These are phyloP conservation scores for Rhizoglyphus robini DNA, from an alignment of 1,140 invertebrate genomes.

Conservation along the genomic window DNA sequence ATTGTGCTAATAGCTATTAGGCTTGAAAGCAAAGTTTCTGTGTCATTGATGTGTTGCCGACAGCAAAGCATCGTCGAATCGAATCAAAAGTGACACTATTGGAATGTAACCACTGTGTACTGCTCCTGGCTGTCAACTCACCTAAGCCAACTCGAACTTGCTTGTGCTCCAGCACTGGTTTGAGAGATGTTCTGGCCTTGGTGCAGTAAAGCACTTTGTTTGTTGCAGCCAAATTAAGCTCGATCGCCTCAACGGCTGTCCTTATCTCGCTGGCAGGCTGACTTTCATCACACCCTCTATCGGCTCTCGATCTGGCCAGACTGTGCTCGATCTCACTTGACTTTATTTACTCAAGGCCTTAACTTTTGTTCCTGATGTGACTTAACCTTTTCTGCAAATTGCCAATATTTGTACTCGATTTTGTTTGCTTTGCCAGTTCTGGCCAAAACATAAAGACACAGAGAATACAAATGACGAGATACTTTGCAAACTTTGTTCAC, in stretches of 20 bases:
- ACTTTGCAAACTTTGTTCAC: too few species aligned
- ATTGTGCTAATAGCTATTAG: too few species aligned
- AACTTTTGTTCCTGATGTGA: constrained; percentile 3
- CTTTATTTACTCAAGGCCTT: not conserved
- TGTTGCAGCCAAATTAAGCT: not conserved
- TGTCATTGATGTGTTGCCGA: too few species aligned
- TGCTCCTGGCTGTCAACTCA: too few species aligned
- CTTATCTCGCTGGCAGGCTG: not conserved
- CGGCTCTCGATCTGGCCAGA: not conserved
- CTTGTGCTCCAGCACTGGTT: too few species aligned
- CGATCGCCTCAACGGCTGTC: too few species aligned
- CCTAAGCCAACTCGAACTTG: too few species aligned
- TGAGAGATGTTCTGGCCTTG: too few species aligned
- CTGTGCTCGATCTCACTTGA: not conserved
- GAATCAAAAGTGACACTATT: too few species aligned
- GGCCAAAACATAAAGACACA: not conserved
- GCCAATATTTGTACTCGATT: not conserved
- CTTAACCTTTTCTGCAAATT: constrained; percentile 1
- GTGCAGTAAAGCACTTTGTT: not conserved
- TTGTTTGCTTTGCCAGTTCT: not conserved
- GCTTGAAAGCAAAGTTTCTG: too few species aligned
- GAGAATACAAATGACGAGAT: not conserved
- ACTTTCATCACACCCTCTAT: not conserved
- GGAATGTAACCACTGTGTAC: too few species aligned
- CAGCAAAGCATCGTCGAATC: too few species aligned